Evolutionary conservation across 2,888 invertebrate genomes (phyloP), one percentile per base, ranked within the genome.

Genomic region (Axea sp.): DNA sequence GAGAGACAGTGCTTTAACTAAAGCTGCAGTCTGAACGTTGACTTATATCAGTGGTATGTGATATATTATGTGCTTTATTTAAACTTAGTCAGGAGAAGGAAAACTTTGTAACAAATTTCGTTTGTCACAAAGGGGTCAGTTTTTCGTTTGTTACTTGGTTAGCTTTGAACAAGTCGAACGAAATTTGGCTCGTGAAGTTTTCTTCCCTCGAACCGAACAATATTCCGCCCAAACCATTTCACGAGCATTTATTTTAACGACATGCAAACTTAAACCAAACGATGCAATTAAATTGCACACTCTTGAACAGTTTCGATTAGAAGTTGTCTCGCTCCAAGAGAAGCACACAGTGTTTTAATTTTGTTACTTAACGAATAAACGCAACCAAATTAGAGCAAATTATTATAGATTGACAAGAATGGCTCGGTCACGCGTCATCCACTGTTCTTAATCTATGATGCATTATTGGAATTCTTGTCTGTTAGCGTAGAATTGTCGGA

Each of bases 1-100:
- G 55, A 69, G 69, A 69, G 69, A 69, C 69, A 74, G 64, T 74
- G 65, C 57, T 64, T 64, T 12, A 74, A 74, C 53, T 65, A 59
- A 68, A 68, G 62, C 53, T 62, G 68, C 67, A 71, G 62, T 49
- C 55, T 41, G 67, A 57, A 67, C 65, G 45, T 41, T 45, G 64
- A 53, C 41, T 65, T 59, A 43, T 67, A 33, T 59, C 37, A 41
- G 28, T 47, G 31, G 35, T 67, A 37, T 47, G 45, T 62, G 12
- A 31, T 41, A 59, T 55, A 41, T 39, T 33, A 57, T 69, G 68
- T 64, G 62, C 45, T 62, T 57, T 47, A 8, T 60, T 37, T 35
- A 64, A 68, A 68, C 24, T 51, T 49, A 43, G 33, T 41, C 59
- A 11, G 37, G 19, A 43, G 41, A 41, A 49, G 51, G 51, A 51